Evolutionary conservation across 2,113 vertebrate species (phyloP).

Genomic region (Heterocephalus glaber): DNA sequence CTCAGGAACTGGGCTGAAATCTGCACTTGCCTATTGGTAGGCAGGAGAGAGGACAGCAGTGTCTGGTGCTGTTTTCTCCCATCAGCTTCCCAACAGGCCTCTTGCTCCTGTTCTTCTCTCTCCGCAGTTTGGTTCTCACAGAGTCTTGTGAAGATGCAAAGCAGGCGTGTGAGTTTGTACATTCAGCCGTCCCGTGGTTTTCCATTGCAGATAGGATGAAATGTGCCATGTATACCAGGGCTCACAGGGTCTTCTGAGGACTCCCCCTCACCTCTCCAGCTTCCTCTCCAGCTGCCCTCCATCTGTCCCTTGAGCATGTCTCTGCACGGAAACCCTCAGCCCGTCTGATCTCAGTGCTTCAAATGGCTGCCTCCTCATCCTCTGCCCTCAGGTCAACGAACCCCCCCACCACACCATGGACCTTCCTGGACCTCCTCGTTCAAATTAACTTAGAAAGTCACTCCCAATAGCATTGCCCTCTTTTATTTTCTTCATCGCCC

Average conservation of each 20-base stretch:
- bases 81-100: neutral
- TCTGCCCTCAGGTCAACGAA: neutral
- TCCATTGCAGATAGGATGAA: neutral
- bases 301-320: neutral
- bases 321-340: neutral
- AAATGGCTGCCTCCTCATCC: neutral
- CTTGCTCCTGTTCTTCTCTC: neutral
- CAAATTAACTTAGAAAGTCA: slow-evolving; percentile 1
- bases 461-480: neutral
- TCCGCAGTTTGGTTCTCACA: neutral
- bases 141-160: neutral
- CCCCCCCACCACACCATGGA: rapidly evolving
- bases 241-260: neutral
- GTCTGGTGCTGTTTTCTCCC: neutral
- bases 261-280: neutral
- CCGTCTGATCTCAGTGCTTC: neutral
- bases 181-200: neutral
- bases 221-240: neutral
- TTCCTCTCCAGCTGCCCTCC: neutral
- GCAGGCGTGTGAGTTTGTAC: neutral
- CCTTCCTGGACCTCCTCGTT: neutral
- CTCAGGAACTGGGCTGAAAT: too few species aligned
- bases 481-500: slow-evolving; percentile 42
- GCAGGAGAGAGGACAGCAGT: neutral
- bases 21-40: neutral